These are phyloP conservation scores for Ptilorrhoa leucosticta DNA, from an alignment of 2,113 vertebrate species.

Conservation along the genomic window DNA sequence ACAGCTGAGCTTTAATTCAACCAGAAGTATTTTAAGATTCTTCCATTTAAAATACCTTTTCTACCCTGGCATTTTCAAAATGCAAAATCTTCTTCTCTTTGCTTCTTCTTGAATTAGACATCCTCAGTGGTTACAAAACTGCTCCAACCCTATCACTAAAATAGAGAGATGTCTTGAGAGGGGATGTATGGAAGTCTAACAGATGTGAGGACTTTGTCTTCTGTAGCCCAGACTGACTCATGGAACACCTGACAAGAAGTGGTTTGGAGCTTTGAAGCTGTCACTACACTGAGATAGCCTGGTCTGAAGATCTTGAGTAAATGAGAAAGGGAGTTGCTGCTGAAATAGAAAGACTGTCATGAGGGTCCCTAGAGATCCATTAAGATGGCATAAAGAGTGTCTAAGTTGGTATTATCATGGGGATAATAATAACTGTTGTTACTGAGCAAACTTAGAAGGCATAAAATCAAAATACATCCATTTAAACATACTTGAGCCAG, in stretches of 20 bases:
- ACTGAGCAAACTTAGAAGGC: not conserved
- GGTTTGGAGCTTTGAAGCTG: not conserved
- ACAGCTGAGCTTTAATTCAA: not conserved
- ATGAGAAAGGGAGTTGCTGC: not conserved
- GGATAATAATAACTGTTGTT: not conserved
- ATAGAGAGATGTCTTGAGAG: not conserved
- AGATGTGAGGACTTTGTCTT: not conserved
- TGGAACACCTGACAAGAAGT: not conserved
- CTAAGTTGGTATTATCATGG: not conserved
- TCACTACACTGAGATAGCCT: not conserved
- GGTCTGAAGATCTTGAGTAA: not conserved
- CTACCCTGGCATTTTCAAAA: not conserved
- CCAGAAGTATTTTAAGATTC: not conserved
- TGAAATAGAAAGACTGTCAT: not conserved
- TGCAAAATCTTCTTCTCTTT: not conserved
- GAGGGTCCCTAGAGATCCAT: not conserved
- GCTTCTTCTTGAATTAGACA: not conserved
- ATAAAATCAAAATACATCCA: not conserved
- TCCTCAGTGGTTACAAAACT: not conserved
- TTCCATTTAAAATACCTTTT: not conserved
- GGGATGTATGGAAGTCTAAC: not conserved
- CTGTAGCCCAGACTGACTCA: not conserved
- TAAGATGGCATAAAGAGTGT: not conserved
- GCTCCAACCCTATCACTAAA: not conserved
- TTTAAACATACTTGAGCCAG: not conserved